A percentile compares a stretch with the other conserved stretches of the same genome.
phyloP scores from a whole-genome alignment of 2,113 vertebrate species.

The Scolopax mira region DNA sequence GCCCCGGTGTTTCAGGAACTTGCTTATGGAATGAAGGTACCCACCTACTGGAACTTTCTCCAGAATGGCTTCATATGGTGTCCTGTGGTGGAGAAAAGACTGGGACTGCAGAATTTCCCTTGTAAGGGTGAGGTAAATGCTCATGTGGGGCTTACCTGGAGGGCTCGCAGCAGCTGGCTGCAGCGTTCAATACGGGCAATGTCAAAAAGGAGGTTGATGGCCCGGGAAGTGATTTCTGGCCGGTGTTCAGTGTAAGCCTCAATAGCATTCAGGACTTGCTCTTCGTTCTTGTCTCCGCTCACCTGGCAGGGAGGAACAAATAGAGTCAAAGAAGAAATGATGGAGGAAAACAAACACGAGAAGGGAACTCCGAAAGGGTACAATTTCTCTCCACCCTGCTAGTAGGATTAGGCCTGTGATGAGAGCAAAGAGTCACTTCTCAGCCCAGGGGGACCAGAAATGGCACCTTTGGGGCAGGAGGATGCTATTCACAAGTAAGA shows the following conservation, averaged over 20 bases:
- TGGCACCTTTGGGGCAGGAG: not conserved
- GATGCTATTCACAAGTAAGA: not conserved
- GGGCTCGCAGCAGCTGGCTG: conserved; percentile 88
- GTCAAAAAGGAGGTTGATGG: conserved; percentile 97
- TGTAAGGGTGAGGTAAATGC: not conserved
- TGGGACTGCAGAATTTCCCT: not conserved
- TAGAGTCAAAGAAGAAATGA: not conserved
- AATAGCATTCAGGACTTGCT: conserved; percentile 94
- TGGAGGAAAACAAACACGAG: not conserved
- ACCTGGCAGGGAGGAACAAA: conserved; percentile 71
- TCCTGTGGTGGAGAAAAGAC: not conserved
- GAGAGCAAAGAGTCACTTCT: not conserved
- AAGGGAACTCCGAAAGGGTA: not conserved
- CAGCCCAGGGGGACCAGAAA: not conserved
- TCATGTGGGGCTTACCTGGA: conserved; percentile 77
- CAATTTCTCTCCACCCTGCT: not conserved
- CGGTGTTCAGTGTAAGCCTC: conserved; percentile 94
- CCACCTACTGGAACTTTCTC: not conserved
- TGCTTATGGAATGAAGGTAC: not conserved
- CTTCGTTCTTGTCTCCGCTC: conserved; percentile 93
- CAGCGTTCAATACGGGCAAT: conserved; percentile 95
- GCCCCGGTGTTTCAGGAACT: not conserved
- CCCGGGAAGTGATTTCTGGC: conserved; percentile 90
- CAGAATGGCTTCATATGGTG: not conserved
- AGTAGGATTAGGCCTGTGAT: not conserved